Conservation (phyloP, 2,888 invertebrate genomes). For the Netelia fuscicornis region DNA sequence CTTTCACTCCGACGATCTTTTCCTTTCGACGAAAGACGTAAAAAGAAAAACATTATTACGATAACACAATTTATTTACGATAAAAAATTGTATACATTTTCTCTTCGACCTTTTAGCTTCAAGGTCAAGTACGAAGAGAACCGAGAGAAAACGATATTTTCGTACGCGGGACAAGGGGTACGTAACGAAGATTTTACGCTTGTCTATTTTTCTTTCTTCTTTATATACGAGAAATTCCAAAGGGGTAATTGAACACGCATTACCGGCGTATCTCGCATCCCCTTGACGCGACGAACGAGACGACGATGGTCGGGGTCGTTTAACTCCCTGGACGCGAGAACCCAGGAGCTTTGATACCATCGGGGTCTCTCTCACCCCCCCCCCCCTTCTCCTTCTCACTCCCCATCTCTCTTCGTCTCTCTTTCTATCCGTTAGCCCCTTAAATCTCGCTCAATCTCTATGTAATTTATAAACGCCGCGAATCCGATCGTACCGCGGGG, state of each 20-base stretch:
- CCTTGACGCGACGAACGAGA: conserved; percentile 19
- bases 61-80: too few relatives aligned
- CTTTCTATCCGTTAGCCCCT: conserved; percentile 28
- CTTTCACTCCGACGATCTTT: too few relatives aligned
- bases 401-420: conserved; percentile 21
- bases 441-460: conserved; percentile 81
- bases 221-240: background rate
- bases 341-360: conserved; percentile 81
- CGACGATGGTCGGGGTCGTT: conserved; percentile 71
- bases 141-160: too few relatives aligned
- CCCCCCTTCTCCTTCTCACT: background rate
- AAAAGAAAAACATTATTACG: too few relatives aligned
- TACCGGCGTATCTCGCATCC: conserved; percentile 1
- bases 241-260: conserved; percentile 33
- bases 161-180: background rate
- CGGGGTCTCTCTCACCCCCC: conserved; percentile 15
- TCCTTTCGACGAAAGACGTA: too few relatives aligned
- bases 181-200: background rate
- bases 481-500: conserved; percentile 77
- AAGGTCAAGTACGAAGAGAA: too few relatives aligned
- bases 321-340: conserved; percentile 73
- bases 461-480: conserved; percentile 83
- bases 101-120: too few relatives aligned
- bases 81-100: too few relatives aligned
- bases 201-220: background rate